These are phyloP conservation scores for Cephalotes varians DNA, from an alignment of 2,888 invertebrate species.

Conservation along the genomic window DNA sequence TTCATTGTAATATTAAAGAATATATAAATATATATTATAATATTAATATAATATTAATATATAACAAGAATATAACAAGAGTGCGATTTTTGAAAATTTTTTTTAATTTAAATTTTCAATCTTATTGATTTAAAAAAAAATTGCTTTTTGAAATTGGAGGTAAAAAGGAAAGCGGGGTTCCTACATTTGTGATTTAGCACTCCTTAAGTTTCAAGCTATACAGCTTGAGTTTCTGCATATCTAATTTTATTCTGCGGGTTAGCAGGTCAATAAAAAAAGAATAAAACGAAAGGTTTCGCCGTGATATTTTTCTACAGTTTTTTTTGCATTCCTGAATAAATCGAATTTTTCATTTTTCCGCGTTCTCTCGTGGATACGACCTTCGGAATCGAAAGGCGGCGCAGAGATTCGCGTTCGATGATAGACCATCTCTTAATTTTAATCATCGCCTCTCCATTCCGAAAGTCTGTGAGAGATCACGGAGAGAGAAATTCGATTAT, in stretches of 20 bases:
- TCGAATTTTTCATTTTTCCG: conserved; percentile 55
- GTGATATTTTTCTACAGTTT: background rate
- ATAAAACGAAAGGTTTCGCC: background rate
- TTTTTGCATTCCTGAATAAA: conserved; percentile 39
- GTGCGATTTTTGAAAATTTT: background rate
- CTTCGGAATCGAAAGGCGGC: conserved; percentile 37
- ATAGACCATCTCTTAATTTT: conserved; percentile 18
- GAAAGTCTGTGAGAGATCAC: conserved; percentile 54
- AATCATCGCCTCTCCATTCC: background rate
- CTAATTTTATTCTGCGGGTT: background rate
- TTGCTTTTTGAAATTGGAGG: background rate
- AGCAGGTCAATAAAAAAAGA: conserved; percentile 11
- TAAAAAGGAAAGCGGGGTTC: background rate
- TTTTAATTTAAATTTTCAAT: conserved; percentile 1
- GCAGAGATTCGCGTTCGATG: background rate
- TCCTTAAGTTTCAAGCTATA: background rate
- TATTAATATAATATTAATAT: too few relatives aligned
- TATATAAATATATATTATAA: too few relatives aligned
- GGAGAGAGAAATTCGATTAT: conserved; percentile 53
- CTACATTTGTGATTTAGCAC: background rate
- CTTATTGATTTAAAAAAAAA: too few relatives aligned
- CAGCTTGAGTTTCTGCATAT: background rate
- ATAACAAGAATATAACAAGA: background rate
- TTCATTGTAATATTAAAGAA: background rate
- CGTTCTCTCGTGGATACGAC: conserved; percentile 45